Base-by-base conservation (phyloP, 2,797 vertebrate genomes). In the Danio tinwini region DNA sequence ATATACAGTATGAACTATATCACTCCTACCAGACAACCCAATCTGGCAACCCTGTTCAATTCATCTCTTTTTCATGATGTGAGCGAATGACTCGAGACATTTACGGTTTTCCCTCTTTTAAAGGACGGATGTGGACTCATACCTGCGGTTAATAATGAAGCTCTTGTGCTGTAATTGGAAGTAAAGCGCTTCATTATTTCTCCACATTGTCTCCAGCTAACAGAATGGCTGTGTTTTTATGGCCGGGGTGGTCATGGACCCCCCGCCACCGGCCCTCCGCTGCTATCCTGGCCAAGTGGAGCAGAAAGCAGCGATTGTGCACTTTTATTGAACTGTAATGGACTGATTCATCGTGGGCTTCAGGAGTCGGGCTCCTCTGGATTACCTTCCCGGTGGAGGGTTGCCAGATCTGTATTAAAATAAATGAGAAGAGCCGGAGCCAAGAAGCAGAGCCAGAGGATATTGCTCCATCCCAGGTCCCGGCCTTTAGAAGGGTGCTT, bases 361-460 rank as follows among this genome's bases (percentile, higher is more conserved):
- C 84, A 75, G 77, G 86, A 89, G 74, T 84, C 83, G 73, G 87
- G 82, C 83, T 90, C 86, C 88, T 82, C 9, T 71, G 88, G 84
- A 88, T 88, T 78, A 3, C 89, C 88, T 89, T 92, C 87, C 83
- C 81, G 14, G 81, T 84, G 86, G 86, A 89, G 81, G 72, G 4
- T 72, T 77, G 89, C 92, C 90, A 92, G 87, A 76, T 87, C 87
- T 82, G 88, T 89, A 91, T 92, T 86, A 91, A 93, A 93, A 91
- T 93, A 93, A 93, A 94, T 91, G 91, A 92, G 92, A 91, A 91
- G 88, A 88, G 65, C 87, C 87, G 89, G 89, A 89, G 88, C 86
- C 74, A 85, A 84, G 84, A 88, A 88, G 86, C 78, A 87, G 90
- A 91, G 90, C 91, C 89, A 86, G 84, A 83, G 90, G 89, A 93